Evolutionary conservation across 2,888 invertebrate species (phyloP).

Genomic region (Lepidocyrtoides sp.): DNA sequence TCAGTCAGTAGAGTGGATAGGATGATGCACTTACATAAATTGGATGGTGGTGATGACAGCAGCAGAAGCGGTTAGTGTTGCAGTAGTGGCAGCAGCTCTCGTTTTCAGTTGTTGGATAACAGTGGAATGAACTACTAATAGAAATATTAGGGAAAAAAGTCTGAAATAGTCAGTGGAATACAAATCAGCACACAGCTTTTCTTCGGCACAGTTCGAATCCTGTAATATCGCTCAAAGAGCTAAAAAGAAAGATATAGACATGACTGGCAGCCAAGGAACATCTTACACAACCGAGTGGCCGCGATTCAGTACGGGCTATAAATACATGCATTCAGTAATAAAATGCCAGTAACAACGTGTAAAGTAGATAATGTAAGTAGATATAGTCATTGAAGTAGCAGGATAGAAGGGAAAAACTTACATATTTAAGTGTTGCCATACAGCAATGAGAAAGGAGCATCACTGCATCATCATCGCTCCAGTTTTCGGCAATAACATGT

Average conservation of each 20-base stretch:
- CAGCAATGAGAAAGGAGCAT: neutral
- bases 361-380: constrained; percentile 20
- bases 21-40: constrained; percentile 67
- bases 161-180: constrained; percentile 41
- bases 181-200: constrained; percentile 47
- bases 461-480: neutral
- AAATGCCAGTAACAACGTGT: constrained; percentile 41
- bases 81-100: neutral
- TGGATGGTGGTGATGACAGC: constrained; percentile 72
- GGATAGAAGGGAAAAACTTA: constrained; percentile 16
- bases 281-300: constrained; percentile 49
- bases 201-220: constrained; percentile 49
- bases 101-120: neutral
- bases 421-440: neutral
- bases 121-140: constrained; percentile 31
- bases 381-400: neutral
- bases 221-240: neutral
- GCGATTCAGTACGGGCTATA: constrained; percentile 56
- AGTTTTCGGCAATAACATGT: neutral
- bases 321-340: constrained; percentile 23
- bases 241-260: too few relatives aligned
- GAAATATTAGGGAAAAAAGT: constrained; percentile 51
- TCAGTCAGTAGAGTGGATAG: constrained; percentile 55
- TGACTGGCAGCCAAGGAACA: constrained; percentile 21
- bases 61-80: constrained; percentile 26